Percentiles rank a stretch among this genome's conserved stretches.
Evolutionary conservation across 2,113 vertebrate genomes (phyloP).

Genomic region (Pachycephala philippinensis): DNA sequence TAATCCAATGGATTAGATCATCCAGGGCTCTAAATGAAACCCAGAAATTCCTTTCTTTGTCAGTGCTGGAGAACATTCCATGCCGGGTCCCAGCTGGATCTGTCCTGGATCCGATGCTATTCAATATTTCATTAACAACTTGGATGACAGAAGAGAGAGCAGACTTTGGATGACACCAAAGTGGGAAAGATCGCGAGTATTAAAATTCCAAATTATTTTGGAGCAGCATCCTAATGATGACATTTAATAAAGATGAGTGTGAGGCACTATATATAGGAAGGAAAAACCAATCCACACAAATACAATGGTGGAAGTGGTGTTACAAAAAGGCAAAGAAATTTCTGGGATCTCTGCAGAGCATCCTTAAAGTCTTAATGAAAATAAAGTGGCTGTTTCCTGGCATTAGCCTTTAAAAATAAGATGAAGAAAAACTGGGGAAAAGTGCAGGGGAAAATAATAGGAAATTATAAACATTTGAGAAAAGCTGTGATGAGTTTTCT

Average conservation of each 20-base stretch:
- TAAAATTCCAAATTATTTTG: constrained; percentile 33
- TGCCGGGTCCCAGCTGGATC: background rate
- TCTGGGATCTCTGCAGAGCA: background rate
- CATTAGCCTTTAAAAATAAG: background rate
- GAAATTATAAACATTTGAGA: background rate
- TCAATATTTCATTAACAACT: constrained; percentile 57
- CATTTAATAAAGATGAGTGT: constrained; percentile 16
- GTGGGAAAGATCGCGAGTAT: background rate
- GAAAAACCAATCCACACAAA: background rate
- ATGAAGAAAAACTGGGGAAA: background rate
- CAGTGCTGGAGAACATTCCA: background rate
- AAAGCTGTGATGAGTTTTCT: background rate
- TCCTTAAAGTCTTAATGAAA: background rate
- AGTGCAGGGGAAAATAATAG: background rate
- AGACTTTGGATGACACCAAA: constrained; percentile 42
- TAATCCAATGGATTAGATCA: constrained; percentile 48
- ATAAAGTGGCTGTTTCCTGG: background rate
- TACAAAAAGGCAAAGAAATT: background rate
- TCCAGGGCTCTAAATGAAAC: constrained; percentile 25
- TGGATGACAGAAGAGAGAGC: constrained; percentile 31
- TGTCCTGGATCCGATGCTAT: background rate
- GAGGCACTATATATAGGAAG: background rate
- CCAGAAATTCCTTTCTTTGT: constrained; percentile 32
- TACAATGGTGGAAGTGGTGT: background rate
- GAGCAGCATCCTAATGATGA: constrained; percentile 7